Percentiles rank a stretch among this genome's conserved stretches.
Conservation (phyloP, 2,888 invertebrate species). For the Cheiracanthium punctorium region DNA sequence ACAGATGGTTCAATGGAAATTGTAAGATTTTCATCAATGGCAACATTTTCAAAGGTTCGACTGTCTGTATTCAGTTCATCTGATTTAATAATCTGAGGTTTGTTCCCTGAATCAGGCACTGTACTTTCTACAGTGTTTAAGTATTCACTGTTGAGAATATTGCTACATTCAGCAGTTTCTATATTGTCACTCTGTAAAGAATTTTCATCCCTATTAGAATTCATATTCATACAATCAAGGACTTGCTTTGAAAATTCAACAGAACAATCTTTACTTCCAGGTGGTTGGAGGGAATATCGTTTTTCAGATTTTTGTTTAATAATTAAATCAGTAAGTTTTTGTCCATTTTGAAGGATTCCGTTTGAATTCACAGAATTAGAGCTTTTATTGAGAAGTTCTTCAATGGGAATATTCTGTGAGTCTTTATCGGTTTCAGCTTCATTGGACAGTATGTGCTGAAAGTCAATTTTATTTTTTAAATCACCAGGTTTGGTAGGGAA, state of each 20-base stretch:
- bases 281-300: background rate
- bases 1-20: background rate
- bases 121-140: background rate
- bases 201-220: background rate
- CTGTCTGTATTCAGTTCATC: background rate
- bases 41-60: constrained; percentile 27
- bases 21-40: constrained; percentile 23
- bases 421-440: background rate
- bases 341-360: constrained; percentile 1
- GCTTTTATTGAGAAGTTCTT: background rate
- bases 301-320: background rate
- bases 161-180: constrained; percentile 1
- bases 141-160: background rate
- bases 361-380: background rate
- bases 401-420: background rate
- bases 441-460: constrained; percentile 33
- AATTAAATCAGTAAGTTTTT: constrained; percentile 27
- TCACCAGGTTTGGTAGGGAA: constrained; percentile 25
- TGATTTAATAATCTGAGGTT: background rate
- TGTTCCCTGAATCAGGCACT: background rate
- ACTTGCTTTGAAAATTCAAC: background rate
- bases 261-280: background rate
- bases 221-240: background rate
- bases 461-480: constrained; percentile 46
- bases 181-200: background rate